These are phyloP conservation scores for Linurgus olivaceus DNA, from an alignment of 2,797 vertebrate genomes.

Conservation along the genomic window DNA sequence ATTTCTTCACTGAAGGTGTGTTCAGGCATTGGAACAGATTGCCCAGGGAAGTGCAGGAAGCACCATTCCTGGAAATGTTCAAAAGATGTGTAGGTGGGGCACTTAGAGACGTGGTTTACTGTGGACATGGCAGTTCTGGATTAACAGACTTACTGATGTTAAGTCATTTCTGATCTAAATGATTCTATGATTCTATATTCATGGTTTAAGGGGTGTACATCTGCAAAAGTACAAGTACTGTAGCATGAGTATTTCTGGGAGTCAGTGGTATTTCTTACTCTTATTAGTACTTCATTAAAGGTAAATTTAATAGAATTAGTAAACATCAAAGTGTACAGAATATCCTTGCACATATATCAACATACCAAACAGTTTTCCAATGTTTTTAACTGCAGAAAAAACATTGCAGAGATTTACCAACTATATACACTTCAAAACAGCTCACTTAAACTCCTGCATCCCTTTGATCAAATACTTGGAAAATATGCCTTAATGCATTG, in stretches of 20 bases:
- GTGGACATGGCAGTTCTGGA: neutral
- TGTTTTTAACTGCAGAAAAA: constrained; percentile 41
- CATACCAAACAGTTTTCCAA: constrained; percentile 20
- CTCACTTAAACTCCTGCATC: constrained; percentile 22
- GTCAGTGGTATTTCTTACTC: neutral
- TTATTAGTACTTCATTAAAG: constrained; percentile 55
- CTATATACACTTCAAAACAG: constrained; percentile 46
- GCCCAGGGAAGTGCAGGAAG: neutral
- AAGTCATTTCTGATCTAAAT: neutral
- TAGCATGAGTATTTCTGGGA: neutral
- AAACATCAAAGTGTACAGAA: constrained; percentile 57
- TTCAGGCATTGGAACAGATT: neutral
- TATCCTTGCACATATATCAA: constrained; percentile 52
- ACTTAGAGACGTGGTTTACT: neutral
- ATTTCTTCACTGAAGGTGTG: neutral
- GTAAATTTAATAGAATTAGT: constrained; percentile 27
- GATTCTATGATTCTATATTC: neutral
- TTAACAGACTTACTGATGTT: neutral
- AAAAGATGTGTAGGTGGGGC: neutral
- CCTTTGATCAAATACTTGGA: constrained; percentile 67
- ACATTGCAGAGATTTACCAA: constrained; percentile 31
- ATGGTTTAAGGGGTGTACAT: neutral
- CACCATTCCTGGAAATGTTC: neutral
- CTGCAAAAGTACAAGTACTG: neutral
- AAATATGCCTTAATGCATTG: constrained; percentile 47